Evolutionary conservation across 2,888 invertebrate species (phyloP), one percentile per base, ranked within the genome.

Genomic region (Athalia cordata): DNA sequence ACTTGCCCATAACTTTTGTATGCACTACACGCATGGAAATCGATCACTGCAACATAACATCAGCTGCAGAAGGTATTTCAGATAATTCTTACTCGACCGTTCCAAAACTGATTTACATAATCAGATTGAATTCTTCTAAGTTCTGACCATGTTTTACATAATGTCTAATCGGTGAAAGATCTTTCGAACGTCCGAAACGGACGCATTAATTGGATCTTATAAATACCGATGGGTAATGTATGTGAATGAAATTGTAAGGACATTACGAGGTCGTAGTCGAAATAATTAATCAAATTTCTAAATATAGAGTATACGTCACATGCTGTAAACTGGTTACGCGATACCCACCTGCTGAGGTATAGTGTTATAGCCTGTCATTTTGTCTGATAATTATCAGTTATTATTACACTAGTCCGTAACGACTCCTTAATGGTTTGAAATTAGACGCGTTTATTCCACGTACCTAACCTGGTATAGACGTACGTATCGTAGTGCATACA

Each of bases 241-340:
- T 29, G 29, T 11, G 52, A 43, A 11, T 11, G 11, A 80, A 79
- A 81, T 80, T 81, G 77, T 80, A 29, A 2, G 29, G 2, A 29
- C 2, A 29, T 29, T 0, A 29, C 29, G 29, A 29, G 2, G 83
- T 82, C 81, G 82, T 83, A 82, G 81, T 82, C 82, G 83, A 85
- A 85, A 88, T 87, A 86, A 88, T 88, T 86, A 87, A 88, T 88
- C 85, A 85, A 81, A 82, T 15, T 81, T 82, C 85, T 86, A 86
- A 87, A 82, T 85, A 84, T 82, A 84, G 86, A 83, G 82, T 83
- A 82, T 57, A 78, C 80, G 77, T 64, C 76, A 59, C n/a, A 79
- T 11, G 62, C 49, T 49, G 57, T 29, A 55, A 13, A 29, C 29
- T 29, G 29, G 29, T 29, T 29, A 29, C 29, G 29, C 29, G 29